Percentiles rank a stretch among this genome's conserved stretches.
phyloP scores from a whole-genome alignment of 2,113 vertebrate genomes.

The Eurypyga helias region DNA sequence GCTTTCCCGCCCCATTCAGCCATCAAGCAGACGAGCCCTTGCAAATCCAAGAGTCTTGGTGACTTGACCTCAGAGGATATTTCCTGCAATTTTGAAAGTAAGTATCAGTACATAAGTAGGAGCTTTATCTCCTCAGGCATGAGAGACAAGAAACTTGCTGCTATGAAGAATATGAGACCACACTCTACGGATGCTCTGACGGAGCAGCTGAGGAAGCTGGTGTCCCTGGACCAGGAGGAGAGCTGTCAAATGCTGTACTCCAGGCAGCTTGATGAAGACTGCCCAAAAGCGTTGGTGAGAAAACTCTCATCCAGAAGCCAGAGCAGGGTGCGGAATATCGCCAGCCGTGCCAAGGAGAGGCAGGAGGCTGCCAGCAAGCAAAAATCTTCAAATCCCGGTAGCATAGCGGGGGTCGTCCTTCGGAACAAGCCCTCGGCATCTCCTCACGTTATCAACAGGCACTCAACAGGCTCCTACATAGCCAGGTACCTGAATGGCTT shows the following conservation, averaged over 20 bases:
- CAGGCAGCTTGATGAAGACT: conserved; percentile 69
- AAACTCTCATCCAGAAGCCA: conserved; percentile 95
- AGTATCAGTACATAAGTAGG: conserved; percentile 93
- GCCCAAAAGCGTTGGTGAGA: conserved; percentile 84
- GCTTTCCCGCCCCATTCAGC: conserved; percentile 4
- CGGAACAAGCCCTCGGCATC: conserved; percentile 79
- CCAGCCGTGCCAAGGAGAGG: conserved; percentile 90
- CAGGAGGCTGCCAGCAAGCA: conserved; percentile 89
- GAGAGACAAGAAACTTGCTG: conserved; percentile 73
- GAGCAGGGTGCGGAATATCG: conserved; percentile 94
- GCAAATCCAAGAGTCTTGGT: conserved; percentile 96
- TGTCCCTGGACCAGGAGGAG: conserved; percentile 88
- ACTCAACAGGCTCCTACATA: conserved; percentile 95
- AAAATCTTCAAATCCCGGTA: conserved; percentile 3
- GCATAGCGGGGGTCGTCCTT: conserved; percentile 78
- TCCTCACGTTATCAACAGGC: conserved; percentile 79
- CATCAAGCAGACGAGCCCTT: conserved; percentile 77
- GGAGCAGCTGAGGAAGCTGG: conserved; percentile 88
- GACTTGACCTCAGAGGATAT: conserved; percentile 98
- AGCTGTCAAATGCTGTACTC: neutral
- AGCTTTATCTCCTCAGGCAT: conserved; percentile 87
- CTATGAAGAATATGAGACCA: conserved; percentile 38
- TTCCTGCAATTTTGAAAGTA: conserved; percentile 95
- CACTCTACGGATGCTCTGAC: conserved; percentile 87
- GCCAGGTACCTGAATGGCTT: conserved; percentile 83